Base-by-base conservation (phyloP, 1,140 invertebrate species). In the Drosophila guanche region DNA sequence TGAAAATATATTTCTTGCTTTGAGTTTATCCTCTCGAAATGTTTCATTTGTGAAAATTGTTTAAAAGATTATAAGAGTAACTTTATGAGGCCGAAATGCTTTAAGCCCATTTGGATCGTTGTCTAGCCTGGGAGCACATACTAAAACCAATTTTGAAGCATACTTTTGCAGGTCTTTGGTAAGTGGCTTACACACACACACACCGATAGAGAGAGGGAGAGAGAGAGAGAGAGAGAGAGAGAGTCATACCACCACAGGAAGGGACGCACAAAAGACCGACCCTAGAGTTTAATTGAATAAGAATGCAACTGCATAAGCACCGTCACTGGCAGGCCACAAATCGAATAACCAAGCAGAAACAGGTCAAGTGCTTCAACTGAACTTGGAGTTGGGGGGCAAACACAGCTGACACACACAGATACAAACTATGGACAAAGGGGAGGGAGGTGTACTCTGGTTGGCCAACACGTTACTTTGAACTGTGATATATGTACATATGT, bases 331-430 rank as follows among this genome's bases (percentile, higher is more conserved):
- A 61, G 69, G 59, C 56, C 69, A 66, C 40, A 79, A 73, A 66
- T 84, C 57, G 75, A 67, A 75, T 63, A 57, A 60, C 53, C 58
- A 47, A 46, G 54, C 46, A 61, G 43, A 71, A 62, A 60, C 66
- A 62, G 80, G 81, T 85, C 80, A 85, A 85, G 80, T 80, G 63
- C 75, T 69, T 10, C 37, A 75, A 46, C 78, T 76, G 76, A 85
- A 86, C 81, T 80, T 76, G 59, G 54, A 58, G 48, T 12, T 43
- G 56, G 23, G 41, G 33, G 37, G 43, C 37, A 42, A 29, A 46
- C 52, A n/a, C n/a, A n/a, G 41, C 27, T 43, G 12, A 25, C 41
- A 53, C 54, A 41, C 47, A 27, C 16, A 50, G 27, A 53, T 29
- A 50, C 50, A 51, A 41, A 37, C 59, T 37, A 51, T 42, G 43